Conservation (phyloP, 2,797 vertebrate genomes). For the Diglossa cyanea region DNA sequence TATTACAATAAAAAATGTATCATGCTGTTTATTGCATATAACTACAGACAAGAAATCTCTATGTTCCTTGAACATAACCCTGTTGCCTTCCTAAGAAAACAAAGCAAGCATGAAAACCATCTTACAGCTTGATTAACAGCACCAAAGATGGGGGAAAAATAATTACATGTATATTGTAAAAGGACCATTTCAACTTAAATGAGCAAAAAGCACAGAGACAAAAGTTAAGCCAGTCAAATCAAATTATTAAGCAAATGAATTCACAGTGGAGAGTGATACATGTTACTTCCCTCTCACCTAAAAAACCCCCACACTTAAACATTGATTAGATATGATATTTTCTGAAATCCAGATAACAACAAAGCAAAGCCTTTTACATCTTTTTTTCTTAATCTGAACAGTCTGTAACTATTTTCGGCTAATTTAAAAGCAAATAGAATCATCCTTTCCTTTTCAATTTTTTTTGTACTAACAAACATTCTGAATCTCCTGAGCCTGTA, state of each 20-base stretch:
- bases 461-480: slow-evolving; percentile 8
- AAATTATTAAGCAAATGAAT: not conserved
- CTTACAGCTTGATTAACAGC: not conserved
- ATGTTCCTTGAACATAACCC: not conserved
- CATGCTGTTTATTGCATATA: slow-evolving; percentile 27
- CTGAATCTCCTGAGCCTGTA: not conserved
- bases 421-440: slow-evolving; percentile 18
- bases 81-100: not conserved
- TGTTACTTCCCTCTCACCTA: not conserved
- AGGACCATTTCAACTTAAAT: not conserved
- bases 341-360: not conserved
- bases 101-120: not conserved
- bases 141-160: not conserved
- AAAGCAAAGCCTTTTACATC: not conserved
- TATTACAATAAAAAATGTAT: slow-evolving; percentile 32
- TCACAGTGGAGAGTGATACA: not conserved
- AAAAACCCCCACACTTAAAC: not conserved
- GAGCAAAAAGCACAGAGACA: not conserved
- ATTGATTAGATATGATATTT: not conserved
- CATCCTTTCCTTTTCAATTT: not conserved
- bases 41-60: slow-evolving; percentile 35
- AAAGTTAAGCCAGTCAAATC: not conserved
- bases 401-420: not conserved
- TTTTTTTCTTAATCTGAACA: not conserved
- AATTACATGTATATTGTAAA: not conserved